Base-by-base conservation (phyloP, 2,797 vertebrate genomes). In the Carapus acus region DNA sequence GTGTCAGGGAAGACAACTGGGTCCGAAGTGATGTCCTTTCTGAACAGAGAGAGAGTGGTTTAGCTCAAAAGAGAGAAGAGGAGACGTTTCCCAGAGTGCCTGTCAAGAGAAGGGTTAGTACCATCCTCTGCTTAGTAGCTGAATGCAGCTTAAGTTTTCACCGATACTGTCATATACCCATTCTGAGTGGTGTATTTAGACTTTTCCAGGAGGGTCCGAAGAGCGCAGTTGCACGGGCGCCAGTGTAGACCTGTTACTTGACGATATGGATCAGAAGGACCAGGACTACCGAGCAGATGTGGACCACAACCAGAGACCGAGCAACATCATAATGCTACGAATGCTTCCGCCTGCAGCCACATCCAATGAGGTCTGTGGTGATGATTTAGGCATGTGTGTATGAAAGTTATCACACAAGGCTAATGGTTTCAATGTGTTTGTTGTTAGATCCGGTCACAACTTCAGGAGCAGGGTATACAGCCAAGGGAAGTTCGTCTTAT, bases 241-340 rank as follows among this genome's bases (percentile, higher is more conserved):
- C 47, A 78, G 71, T 44, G 15, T 51, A 11, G 82, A 88, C 33
- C 31, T 70, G 20, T 69, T 72, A 6, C 52, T 71, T 14, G 86
- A 89, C 3, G 87, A 89, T 18, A 5, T 89, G 1, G 93, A 94
- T 56, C 89, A 90, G 76, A 88, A 86, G 49, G 93, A 94, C 76
- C 92, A 93, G 82, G 93, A 94, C 80, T 96, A 93, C 79, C 88
- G 92, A 49, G 85, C 88, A 13, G 91, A 96, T 65, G 77, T 86
- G 3, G 79, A 92, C 45, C 89, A 89, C 57, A 82, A 84, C 54
- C 90, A 93, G 63, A 88, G 90, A 24, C 91, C 92, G 71, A 94
- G 93, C 83, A 94, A 91, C 86, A 94, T 96, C 79, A 88, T 96
- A 73, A 95, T 94, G 93, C 87, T 94, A 57, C 88, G 93, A 49